These are phyloP conservation scores for Tricholauxania praeusta DNA, from an alignment of 2,888 invertebrate genomes.

Conservation along the genomic window DNA sequence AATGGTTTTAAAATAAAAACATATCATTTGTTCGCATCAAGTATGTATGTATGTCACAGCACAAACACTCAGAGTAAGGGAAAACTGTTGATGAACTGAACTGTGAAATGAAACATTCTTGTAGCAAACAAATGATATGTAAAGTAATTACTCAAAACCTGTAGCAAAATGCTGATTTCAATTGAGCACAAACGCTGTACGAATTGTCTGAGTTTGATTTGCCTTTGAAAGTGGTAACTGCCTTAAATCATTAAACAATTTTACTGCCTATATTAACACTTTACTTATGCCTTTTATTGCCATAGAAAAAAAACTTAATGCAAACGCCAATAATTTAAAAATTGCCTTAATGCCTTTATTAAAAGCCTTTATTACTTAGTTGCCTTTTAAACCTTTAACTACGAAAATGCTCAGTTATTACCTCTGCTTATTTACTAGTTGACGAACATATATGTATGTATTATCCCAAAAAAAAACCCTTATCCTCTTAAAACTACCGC, in stretches of 20 bases:
- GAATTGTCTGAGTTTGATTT: constrained; percentile 63
- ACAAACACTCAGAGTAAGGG: too few relatives aligned
- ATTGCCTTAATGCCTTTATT: constrained; percentile 19
- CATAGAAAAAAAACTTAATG: constrained; percentile 24
- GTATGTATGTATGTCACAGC: too few relatives aligned
- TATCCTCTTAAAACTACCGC: too few relatives aligned
- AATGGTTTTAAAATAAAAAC: constrained; percentile 30
- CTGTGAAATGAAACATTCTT: too few relatives aligned
- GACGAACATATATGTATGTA: too few relatives aligned
- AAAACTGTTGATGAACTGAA: too few relatives aligned
- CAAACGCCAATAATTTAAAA: constrained; percentile 27
- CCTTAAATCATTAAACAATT: not conserved
- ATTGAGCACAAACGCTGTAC: constrained; percentile 60
- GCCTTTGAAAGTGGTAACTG: constrained; percentile 58
- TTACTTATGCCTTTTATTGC: constrained; percentile 23
- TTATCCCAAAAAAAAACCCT: too few relatives aligned
- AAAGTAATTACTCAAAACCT: constrained; percentile 13
- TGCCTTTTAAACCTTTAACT: constrained; percentile 16
- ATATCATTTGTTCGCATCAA: too few relatives aligned
- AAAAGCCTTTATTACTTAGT: constrained; percentile 9
- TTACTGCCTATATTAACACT: too few relatives aligned
- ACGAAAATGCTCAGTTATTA: not conserved
- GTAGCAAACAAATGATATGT: too few relatives aligned
- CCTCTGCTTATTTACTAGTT: constrained; percentile 16
- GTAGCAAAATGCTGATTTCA: constrained; percentile 62